Evolutionary conservation across 2,113 vertebrate genomes (phyloP).

Genomic region (Bothrops jararaca): DNA sequence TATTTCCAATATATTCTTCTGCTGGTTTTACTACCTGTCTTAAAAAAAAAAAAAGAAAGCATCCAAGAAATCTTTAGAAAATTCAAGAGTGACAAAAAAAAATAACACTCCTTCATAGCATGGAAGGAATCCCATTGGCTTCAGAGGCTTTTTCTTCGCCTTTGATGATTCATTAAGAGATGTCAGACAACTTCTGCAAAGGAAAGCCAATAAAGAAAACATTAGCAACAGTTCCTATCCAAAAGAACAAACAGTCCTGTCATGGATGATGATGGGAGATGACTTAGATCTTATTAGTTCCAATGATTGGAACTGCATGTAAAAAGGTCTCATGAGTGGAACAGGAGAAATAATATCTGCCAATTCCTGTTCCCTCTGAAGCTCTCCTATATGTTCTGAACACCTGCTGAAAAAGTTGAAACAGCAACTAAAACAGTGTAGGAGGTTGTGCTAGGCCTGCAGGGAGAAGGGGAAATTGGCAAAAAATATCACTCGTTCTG

Average conservation of each 20-base stretch:
- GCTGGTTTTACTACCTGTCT: constrained; percentile 71
- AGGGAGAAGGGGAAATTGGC: background rate
- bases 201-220: constrained; percentile 56
- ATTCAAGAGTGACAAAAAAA: constrained; percentile 56
- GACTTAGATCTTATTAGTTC: background rate
- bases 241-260: background rate
- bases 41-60: constrained; percentile 40
- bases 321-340: background rate
- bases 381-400: background rate
- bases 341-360: background rate
- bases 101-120: constrained; percentile 66
- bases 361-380: background rate
- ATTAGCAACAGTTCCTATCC: constrained; percentile 35
- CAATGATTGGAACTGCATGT: background rate
- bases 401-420: background rate
- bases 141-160: constrained; percentile 61
- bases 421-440: background rate
- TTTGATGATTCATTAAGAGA: constrained; percentile 71
- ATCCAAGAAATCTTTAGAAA: constrained; percentile 71
- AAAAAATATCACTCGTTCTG: background rate
- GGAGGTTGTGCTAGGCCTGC: background rate
- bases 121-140: constrained; percentile 63
- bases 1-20: constrained; percentile 65
- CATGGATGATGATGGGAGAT: background rate
- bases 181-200: constrained; percentile 85